phyloP scores from a whole-genome alignment of 2,888 invertebrate species.

The Oscheius myriophilus region DNA sequence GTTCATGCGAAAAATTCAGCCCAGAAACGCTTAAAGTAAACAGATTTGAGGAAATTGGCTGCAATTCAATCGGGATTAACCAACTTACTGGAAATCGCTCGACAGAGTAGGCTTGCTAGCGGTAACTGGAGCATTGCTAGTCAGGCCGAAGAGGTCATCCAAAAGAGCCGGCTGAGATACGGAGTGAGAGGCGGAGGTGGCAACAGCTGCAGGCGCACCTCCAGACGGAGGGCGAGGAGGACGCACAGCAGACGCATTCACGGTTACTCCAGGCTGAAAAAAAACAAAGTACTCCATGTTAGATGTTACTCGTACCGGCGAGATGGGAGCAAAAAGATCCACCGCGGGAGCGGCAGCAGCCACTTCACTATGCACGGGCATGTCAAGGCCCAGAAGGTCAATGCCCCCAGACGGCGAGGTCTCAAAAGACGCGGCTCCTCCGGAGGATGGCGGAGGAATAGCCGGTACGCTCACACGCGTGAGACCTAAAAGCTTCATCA shows the following conservation, averaged over 20 bases:
- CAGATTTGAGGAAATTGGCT: no score
- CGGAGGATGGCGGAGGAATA: slow-evolving; percentile 17
- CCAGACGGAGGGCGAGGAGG: slow-evolving; percentile 32
- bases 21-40: no score
- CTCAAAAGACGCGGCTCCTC: background rate
- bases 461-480: slow-evolving; percentile 10
- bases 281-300: no score
- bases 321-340: background rate
- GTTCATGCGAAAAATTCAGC: no score
- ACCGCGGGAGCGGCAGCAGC: background rate
- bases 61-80: no score
- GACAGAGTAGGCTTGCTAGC: background rate
- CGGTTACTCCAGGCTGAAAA: background rate
- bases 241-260: slow-evolving; percentile 1
- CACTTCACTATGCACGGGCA: background rate
- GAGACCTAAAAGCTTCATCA: slow-evolving; percentile 3
- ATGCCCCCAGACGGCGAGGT: background rate
- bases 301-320: background rate
- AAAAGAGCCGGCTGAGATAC: slow-evolving; percentile 8
- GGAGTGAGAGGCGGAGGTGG: slow-evolving; percentile 6
- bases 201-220: slow-evolving; percentile 9
- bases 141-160: background rate
- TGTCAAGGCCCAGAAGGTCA: slow-evolving; percentile 22
- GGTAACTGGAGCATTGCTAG: background rate
- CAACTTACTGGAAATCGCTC: no score